Evolutionary conservation across 2,888 invertebrate species (phyloP), one percentile per base, ranked within the genome.

Genomic region (Ichneumoninae sp.): DNA sequence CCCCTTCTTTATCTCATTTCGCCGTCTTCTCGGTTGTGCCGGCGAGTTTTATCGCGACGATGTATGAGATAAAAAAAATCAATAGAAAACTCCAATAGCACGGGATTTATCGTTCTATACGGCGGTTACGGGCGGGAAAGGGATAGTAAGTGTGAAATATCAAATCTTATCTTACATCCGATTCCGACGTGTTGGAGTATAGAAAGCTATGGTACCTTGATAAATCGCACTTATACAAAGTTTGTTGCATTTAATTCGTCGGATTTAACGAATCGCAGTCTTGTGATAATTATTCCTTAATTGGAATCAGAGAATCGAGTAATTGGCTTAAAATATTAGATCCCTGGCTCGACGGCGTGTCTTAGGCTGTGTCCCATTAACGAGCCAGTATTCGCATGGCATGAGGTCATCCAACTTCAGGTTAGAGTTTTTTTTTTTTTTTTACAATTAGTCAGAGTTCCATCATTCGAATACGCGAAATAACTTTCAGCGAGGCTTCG

Each of bases 21-120:
- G 6, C 65, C 36, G 44, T 26, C 60, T 52, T 60, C 44, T 16
- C 26, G 22, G 26, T 19, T 22, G 72, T 44, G 52, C 60, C 22
- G 40, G 44, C 62, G 30, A 75, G 52, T 70, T 79, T 52, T 44
- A 70, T 75, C 44, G 22, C 52, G 33, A 60, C 54, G 30, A 60
- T 69, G 19, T 44, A 19, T 54, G 54, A 50, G 30, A 62, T 78
- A 70, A 10, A 82, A 82, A 82, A 82, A 52, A 44, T 74, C 50
- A 40, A 74, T 78, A 74, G 22, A 69, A 72, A 66, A 76, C 36
- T 33, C 36, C 40, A 52, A 30, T n/a, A 52, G 36, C 50, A 75
- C 19, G 10, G 13, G 22, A 36, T 50, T 75, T 69, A 69, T 74
- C 74, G 50, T 50, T 50, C 19, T 52, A 5, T n/a, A 22, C 19